Conservation (phyloP, 2,888 invertebrate species). For the Nymphalis urticae region DNA sequence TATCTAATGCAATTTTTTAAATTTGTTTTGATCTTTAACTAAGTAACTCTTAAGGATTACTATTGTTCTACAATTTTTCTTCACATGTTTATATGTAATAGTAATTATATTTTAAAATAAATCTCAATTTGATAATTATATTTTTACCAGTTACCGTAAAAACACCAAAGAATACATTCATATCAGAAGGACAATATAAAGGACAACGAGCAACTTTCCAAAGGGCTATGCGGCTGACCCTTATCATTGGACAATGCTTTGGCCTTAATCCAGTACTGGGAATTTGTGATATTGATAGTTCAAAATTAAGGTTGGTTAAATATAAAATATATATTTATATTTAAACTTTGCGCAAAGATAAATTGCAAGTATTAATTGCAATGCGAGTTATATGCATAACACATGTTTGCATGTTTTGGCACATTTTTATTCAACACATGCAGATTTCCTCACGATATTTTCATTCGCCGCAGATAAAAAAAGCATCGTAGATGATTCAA, state of each 20-base stretch:
- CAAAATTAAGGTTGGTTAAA: conserved; percentile 51
- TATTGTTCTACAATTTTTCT: too few species aligned
- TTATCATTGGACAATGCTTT: conserved; percentile 59
- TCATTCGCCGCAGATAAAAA: too few species aligned
- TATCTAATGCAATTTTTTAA: too few species aligned
- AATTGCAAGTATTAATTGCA: background rate
- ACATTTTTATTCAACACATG: too few species aligned
- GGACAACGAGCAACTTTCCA: conserved; percentile 52
- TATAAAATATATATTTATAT: background rate
- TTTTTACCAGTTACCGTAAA: conserved; percentile 21
- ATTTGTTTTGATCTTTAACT: too few species aligned
- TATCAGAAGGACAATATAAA: conserved; percentile 30
- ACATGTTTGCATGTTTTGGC: too few species aligned
- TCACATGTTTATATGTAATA: background rate
- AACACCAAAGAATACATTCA: conserved; percentile 4
- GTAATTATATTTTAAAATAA: too few species aligned
- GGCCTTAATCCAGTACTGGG: conserved; percentile 60
- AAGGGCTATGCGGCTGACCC: conserved; percentile 50
- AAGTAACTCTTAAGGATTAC: too few species aligned
- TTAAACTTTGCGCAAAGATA: background rate
- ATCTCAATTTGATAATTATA: background rate
- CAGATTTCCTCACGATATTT: too few species aligned
- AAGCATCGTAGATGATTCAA: too few species aligned
- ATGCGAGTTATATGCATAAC: background rate
- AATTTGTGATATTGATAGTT: conserved; percentile 49